Evolutionary conservation across 2,113 vertebrate species (phyloP), one percentile per base, ranked within the genome.

Genomic region (Micronisus gabar): DNA sequence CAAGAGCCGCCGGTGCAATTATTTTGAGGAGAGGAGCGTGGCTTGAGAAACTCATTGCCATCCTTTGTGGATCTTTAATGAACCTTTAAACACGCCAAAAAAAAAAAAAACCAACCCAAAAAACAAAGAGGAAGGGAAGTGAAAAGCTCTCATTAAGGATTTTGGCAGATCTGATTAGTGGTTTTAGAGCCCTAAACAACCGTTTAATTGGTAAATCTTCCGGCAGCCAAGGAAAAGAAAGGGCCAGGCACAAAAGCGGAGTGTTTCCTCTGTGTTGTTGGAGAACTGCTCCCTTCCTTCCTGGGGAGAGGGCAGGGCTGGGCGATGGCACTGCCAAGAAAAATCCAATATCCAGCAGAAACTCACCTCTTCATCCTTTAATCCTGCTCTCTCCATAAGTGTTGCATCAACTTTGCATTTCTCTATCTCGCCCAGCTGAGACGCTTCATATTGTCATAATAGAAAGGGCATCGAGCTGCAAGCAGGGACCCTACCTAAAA

Each of bases 111-210:
- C 38, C 38, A 38, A 38, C 38, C 38, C 38, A 38, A 38, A 38
- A 38, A 38, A 3, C 38, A 61, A 94, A 96, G 94, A 53, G 91
- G 88, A 95, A 95, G n/a, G 87, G 15, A 38, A 59, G 29, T 90
- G 73, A 75, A 97, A 97, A 97, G 82, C 72, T 68, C 94, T 97
- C 92, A 89, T 95, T 88, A 95, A 97, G 45, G 86, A 38, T 96
- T 94, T 83, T 97, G 97, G 97, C 98, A 97, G 95, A 84, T 96
- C 76, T 95, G 96, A 97, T 97, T 91, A 93, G 95, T 32, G 83
- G 91, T 63, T 97, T 95, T 76, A 80, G 62, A 97, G 88, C 62
- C 74, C 90, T 74, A 76, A 96, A 97, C 95, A 95, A 91, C 86
- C 70, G 2, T 81, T 96, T 94, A 94, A 95, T 84, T 87, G 88